Base-by-base conservation (phyloP, 2,888 invertebrate species). In the Pristionchus japonicus region DNA sequence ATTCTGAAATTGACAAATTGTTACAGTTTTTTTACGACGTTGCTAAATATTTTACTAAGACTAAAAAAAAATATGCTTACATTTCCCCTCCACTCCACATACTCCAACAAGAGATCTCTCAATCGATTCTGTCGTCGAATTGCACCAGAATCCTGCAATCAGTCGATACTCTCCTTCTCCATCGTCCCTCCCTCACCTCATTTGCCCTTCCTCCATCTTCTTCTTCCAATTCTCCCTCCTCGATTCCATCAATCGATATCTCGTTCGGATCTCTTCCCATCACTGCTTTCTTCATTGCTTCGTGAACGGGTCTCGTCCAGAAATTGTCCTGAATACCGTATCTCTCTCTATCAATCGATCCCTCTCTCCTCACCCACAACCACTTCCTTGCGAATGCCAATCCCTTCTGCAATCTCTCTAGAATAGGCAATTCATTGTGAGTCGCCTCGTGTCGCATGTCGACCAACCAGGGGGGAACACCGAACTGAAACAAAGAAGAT, bases 401-500 rank as follows among this genome's bases (percentile, higher is more conserved):
- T 3, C 96, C 97, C 91, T 96, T 95, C 93, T 96, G 95, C 7
- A 97, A 95, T 85, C 96, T 95, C 74, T 95, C 95, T 47, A 96
- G 94, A 0, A 96, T 96, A 27, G 97, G 97, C 49, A 97, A 95
- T 89, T 96, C 95, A 90, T 96, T 96, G 94, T 97, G 97, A 47
- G 97, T 96, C 64, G 96, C 96, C 90, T 97, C 96, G 94, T 97
- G 97, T 87, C 97, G 95, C 86, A 97, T 94, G 90, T 96, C 96
- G 11, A 97, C 96, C 88, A 97, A 96, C 97, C 97, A 97, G 89
- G 96, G 96, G 0, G 97, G 97, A 67, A 97, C 96, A 70, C 96
- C 96, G 89, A 96, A 95, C 94, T 96, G 95, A 90, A 95, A 95
- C 0, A 96, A 96, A 34, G 15, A 17, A 70, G 67, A 67, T 67